These are phyloP conservation scores for Scaeva pyrastri DNA, from an alignment of 2,888 invertebrate genomes.

Conservation along the genomic window DNA sequence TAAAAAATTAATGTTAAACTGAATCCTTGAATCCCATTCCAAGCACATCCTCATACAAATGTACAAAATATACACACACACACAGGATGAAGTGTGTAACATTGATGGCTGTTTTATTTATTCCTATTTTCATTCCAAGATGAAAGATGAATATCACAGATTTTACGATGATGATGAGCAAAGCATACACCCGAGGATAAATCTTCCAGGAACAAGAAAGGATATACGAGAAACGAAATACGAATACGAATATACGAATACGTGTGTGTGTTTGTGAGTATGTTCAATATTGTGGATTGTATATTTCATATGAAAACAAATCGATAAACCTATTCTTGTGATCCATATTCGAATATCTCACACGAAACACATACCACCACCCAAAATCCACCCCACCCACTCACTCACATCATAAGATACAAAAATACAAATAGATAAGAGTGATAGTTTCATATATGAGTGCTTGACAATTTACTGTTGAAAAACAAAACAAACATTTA, in stretches of 20 bases:
- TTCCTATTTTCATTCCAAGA: slow-evolving; percentile 58
- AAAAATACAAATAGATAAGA: not conserved
- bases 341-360: slow-evolving; percentile 35
- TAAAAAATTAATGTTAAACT: slow-evolving; percentile 49
- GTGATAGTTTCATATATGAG: slow-evolving; percentile 16
- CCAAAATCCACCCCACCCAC: slow-evolving; percentile 21
- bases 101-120: slow-evolving; percentile 54
- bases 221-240: not conserved
- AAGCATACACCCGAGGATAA: slow-evolving; percentile 63
- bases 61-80: not conserved
- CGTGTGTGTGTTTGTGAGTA: not conserved
- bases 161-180: slow-evolving; percentile 65
- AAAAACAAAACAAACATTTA: slow-evolving; percentile 55
- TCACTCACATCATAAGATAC: not conserved
- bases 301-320: slow-evolving; percentile 61
- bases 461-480: slow-evolving; percentile 65
- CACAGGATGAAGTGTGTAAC: not conserved
- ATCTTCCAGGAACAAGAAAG: slow-evolving; percentile 29
- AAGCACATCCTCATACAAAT: not conserved
- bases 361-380: slow-evolving; percentile 31
- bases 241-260: not conserved
- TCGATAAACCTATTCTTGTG: slow-evolving; percentile 59
- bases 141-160: slow-evolving; percentile 55
- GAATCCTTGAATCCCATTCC: slow-evolving; percentile 40
- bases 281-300: slow-evolving; percentile 28